These are phyloP conservation scores for Aspidiotus rigidus DNA, from an alignment of 2,888 invertebrate genomes.

Conservation along the genomic window DNA sequence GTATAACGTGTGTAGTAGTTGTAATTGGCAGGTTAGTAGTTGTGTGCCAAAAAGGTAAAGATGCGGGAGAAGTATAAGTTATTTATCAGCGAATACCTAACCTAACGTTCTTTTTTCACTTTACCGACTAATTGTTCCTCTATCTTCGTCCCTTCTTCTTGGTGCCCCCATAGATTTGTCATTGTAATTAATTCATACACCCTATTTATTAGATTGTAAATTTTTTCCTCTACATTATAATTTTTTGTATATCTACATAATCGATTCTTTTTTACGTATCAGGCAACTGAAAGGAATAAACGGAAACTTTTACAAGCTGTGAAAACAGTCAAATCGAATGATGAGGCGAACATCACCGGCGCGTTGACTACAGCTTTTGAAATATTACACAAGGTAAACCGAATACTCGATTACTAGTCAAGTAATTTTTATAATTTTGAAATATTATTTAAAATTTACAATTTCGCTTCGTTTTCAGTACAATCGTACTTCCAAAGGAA, in stretches of 20 bases:
- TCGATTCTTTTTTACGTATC: conserved; percentile 38
- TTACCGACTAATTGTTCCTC: no score
- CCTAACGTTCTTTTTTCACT: no score
- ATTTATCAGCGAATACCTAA: no score
- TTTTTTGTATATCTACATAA: no score
- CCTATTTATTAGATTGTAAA: no score
- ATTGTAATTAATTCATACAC: background rate
- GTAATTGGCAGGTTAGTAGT: no score
- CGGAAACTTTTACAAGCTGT: conserved; percentile 69
- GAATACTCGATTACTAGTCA: background rate
- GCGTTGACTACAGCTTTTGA: conserved; percentile 89
- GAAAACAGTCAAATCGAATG: conserved; percentile 60
- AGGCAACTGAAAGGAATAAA: conserved; percentile 74
- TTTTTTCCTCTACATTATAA: background rate
- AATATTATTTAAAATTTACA: background rate
- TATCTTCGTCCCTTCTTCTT: no score
- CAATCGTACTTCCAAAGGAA: conserved; percentile 72
- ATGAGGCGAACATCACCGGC: conserved; percentile 75
- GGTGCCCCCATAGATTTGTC: background rate
- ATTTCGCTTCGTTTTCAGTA: conserved; percentile 49
- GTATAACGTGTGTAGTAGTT: no score
- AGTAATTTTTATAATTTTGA: background rate
- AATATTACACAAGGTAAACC: conserved; percentile 66
- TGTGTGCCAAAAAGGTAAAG: no score
- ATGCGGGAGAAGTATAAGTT: no score